These are phyloP conservation scores for Neosilurus hyrtlii DNA, from an alignment of 2,797 vertebrate species.

Conservation along the genomic window DNA sequence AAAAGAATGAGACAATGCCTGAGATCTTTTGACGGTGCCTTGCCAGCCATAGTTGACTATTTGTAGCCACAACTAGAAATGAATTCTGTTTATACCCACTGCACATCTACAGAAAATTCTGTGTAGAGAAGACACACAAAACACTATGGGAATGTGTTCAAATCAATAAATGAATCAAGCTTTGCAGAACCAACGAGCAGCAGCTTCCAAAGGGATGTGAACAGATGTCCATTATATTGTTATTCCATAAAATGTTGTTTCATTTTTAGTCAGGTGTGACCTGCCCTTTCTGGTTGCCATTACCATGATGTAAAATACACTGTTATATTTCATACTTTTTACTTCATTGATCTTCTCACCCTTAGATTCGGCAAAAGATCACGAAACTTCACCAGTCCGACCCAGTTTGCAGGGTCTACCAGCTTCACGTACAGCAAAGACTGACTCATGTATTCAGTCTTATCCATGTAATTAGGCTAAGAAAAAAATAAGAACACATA, in stretches of 20 bases:
- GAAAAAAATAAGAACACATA: constrained; percentile 46
- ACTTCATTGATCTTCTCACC: constrained; percentile 72
- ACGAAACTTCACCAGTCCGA: constrained; percentile 80
- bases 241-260: not conserved
- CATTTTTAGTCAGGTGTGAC: not conserved
- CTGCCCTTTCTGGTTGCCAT: not conserved
- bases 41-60: too few relatives aligned
- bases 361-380: constrained; percentile 84
- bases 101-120: not conserved
- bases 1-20: not conserved
- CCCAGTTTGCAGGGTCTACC: constrained; percentile 89
- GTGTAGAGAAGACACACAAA: not conserved
- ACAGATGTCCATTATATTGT: not conserved
- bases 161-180: not conserved
- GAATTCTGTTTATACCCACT: not conserved
- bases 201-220: not conserved
- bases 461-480: constrained; percentile 72
- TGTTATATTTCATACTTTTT: not conserved
- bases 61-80: too few relatives aligned
- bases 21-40: not conserved
- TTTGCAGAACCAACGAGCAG: not conserved
- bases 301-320: not conserved
- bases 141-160: too few relatives aligned
- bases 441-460: constrained; percentile 54
- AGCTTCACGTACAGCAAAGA: constrained; percentile 78